A percentile compares a stretch with the other conserved stretches of the same genome.
These are phyloP conservation scores for Drosophila micromelanica DNA, from an alignment of 1,140 invertebrate species.

Conservation along the genomic window DNA sequence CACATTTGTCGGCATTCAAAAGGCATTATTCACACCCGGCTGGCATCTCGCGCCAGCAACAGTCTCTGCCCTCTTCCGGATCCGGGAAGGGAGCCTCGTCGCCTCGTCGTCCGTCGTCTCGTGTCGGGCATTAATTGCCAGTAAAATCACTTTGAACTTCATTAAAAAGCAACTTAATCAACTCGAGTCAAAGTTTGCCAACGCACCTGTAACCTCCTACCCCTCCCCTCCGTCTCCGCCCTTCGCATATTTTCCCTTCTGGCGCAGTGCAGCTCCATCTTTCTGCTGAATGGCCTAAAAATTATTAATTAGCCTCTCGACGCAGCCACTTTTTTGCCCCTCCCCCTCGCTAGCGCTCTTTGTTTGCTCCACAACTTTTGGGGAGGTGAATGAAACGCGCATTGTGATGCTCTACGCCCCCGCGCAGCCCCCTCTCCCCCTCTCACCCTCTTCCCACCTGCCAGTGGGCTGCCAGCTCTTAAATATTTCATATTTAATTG, in stretches of 20 bases:
- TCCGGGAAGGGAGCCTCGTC: no score
- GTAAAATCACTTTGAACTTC: constrained; percentile 80
- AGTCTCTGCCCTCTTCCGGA: no score
- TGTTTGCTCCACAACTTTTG: constrained; percentile 30
- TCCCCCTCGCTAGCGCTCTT: constrained; percentile 11
- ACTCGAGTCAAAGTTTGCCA: constrained; percentile 68
- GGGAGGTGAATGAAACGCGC: constrained; percentile 15
- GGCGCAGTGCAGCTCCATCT: neutral
- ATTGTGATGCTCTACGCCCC: constrained; percentile 4
- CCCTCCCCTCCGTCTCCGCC: neutral
- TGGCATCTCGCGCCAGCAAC: neutral
- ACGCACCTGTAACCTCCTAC: constrained; percentile 1
- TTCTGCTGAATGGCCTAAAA: constrained; percentile 78
- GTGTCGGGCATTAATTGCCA: constrained; percentile 68
- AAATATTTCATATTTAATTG: constrained; percentile 83
- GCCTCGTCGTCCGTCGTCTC: neutral
- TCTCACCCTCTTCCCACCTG: no score
- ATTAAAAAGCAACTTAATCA: constrained; percentile 81
- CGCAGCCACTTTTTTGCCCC: constrained; percentile 4
- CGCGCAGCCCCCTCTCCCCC: no score
- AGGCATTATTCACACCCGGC: neutral
- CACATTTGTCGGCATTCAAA: neutral
- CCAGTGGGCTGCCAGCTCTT: constrained; percentile 37
- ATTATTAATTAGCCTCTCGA: constrained; percentile 71
- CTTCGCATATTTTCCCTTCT: neutral